Conservation (phyloP, 2,797 vertebrate genomes). For the Esox lucius region DNA sequence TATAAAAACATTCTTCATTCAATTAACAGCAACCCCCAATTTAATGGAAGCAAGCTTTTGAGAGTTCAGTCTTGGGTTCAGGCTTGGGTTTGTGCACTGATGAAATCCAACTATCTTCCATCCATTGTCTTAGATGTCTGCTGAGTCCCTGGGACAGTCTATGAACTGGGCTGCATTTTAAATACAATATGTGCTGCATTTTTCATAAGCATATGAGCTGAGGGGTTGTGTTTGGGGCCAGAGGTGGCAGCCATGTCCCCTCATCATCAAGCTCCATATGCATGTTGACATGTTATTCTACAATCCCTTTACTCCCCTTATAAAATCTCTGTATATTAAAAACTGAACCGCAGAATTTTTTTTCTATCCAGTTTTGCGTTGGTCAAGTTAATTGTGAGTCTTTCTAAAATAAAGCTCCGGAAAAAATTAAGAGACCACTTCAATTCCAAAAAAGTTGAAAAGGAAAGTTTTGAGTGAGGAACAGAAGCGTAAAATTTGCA, state of each 20-base stretch:
- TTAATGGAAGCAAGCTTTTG: neutral
- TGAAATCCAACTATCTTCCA: neutral
- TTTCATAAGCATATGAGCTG: neutral
- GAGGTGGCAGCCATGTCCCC: neutral
- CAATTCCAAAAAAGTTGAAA: too few species aligned
- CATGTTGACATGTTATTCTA: neutral
- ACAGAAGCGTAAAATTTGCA: too few species aligned
- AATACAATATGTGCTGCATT: conserved; percentile 9
- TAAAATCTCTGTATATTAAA: neutral
- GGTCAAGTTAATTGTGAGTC: neutral
- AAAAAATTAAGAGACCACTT: too few species aligned
- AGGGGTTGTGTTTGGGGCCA: neutral
- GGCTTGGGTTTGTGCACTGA: neutral
- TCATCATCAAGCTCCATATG: neutral
- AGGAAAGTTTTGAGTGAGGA: too few species aligned
- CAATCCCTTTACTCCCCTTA: neutral
- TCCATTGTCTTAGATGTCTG: neutral
- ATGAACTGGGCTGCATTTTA: conserved; percentile 14
- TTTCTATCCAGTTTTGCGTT: neutral
- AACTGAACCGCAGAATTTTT: neutral
- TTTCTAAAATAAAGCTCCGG: too few species aligned
- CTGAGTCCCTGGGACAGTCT: neutral
- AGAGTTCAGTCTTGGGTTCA: neutral
- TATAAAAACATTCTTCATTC: neutral
- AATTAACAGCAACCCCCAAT: neutral